phyloP scores from a whole-genome alignment of 2,113 vertebrate species.

The Alaudala cheleensis region DNA sequence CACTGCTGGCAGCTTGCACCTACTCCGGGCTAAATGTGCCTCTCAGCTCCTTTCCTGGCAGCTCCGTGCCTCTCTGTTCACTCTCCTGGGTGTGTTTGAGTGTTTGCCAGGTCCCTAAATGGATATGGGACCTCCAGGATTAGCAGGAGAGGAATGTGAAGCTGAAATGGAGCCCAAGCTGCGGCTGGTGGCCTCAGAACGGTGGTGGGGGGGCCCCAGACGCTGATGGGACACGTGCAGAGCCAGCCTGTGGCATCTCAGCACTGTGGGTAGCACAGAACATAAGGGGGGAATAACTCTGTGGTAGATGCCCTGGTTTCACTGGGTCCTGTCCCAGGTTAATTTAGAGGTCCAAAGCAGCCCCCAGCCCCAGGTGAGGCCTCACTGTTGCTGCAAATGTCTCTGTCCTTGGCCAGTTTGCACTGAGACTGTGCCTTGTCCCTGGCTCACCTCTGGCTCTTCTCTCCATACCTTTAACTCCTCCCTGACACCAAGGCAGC shows the following conservation, averaged over 20 bases:
- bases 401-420: background rate
- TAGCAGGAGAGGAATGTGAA: background rate
- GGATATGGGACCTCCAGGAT: background rate
- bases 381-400: background rate
- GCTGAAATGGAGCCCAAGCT: background rate
- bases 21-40: background rate
- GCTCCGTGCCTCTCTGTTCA: background rate
- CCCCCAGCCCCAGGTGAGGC: background rate
- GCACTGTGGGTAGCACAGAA: background rate
- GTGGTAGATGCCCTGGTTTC: background rate
- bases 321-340: background rate
- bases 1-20: background rate
- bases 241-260: background rate
- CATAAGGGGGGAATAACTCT: background rate
- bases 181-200: background rate
- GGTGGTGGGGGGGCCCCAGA: rapidly evolving
- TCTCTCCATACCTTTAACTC: background rate
- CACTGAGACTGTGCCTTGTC: background rate
- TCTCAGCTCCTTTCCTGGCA: background rate
- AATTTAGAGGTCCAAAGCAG: background rate
- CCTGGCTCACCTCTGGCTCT: background rate
- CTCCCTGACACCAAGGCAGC: background rate
- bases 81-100: background rate
- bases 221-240: background rate
- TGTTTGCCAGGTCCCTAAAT: background rate